phyloP scores from a whole-genome alignment of 2,888 invertebrate species.

The Microplitis deprimator region DNA sequence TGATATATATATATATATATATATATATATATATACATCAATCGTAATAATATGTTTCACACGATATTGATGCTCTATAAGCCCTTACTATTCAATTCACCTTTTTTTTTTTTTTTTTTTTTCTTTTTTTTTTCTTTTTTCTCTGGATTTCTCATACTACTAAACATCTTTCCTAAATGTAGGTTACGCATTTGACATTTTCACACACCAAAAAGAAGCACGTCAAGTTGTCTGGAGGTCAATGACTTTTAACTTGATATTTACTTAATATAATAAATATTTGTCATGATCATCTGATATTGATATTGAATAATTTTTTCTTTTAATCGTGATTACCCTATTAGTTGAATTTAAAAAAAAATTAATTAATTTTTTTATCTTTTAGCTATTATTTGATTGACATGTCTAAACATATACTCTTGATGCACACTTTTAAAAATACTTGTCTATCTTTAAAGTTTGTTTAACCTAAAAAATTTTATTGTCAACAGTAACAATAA shows the following conservation, averaged over 20 bases:
- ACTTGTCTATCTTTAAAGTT: background rate
- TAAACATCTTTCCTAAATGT: background rate
- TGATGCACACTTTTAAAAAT: background rate
- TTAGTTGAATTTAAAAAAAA: background rate
- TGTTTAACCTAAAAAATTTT: background rate
- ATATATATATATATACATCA: conserved; percentile 12
- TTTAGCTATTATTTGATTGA: background rate
- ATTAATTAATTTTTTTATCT: background rate
- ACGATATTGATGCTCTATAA: conserved; percentile 2
- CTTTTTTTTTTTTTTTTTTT: conserved; percentile 15
- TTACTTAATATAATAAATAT: conserved; percentile 4
- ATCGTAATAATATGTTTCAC: conserved; percentile 36
- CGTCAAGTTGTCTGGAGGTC: background rate
- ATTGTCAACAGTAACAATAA: too few relatives aligned
- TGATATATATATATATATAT: conserved; percentile 18
- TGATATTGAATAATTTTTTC: background rate
- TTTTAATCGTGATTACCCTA: background rate
- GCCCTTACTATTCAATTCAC: background rate
- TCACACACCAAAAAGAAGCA: background rate
- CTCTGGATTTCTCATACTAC: background rate
- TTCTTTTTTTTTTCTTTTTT: conserved; percentile 7
- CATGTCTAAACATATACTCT: background rate
- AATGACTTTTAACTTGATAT: background rate
- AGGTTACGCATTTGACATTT: background rate
- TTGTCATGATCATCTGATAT: background rate